Conservation (phyloP, 2,888 invertebrate species). For the Mystacides longicornis region DNA sequence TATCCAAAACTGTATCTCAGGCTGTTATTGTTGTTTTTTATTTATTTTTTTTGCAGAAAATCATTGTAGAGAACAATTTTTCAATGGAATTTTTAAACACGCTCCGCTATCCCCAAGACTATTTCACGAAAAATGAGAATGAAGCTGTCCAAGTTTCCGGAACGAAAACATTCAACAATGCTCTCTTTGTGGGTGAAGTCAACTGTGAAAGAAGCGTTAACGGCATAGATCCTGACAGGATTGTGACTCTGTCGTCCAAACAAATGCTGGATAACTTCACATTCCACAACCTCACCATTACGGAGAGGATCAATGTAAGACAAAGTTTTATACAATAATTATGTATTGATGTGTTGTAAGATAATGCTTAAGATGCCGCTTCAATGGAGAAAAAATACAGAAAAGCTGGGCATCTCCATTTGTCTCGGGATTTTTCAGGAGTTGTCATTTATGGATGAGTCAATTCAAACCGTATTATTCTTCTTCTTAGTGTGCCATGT, state of each 20-base stretch:
- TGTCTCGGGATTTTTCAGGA: too few species aligned
- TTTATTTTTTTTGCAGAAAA: slow-evolving; percentile 33
- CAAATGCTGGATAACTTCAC: slow-evolving; percentile 42
- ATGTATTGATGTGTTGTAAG: too few species aligned
- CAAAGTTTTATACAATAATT: too few species aligned
- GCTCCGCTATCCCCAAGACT: slow-evolving; percentile 47
- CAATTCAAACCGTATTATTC: too few species aligned
- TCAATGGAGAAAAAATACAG: too few species aligned
- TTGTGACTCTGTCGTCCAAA: slow-evolving; percentile 40
- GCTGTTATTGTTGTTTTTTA: neutral
- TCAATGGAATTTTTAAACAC: slow-evolving; percentile 38
- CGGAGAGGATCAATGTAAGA: slow-evolving; percentile 41
- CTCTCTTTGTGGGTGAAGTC: slow-evolving; percentile 34
- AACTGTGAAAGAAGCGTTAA: slow-evolving; percentile 39
- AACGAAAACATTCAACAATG: slow-evolving; percentile 40
- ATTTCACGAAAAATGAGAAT: slow-evolving; percentile 35
- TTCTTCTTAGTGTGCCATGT: too few species aligned
- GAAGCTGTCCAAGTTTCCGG: slow-evolving; percentile 36
- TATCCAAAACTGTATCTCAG: neutral
- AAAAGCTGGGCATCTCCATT: too few species aligned
- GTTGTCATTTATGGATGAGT: too few species aligned
- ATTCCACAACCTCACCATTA: slow-evolving; percentile 47
- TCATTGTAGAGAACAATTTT: slow-evolving; percentile 34
- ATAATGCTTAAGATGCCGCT: too few species aligned
- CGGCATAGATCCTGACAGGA: slow-evolving; percentile 38